Percentiles rank a stretch among this genome's conserved stretches.
These are phyloP conservation scores for Cheilosia grossa DNA, from an alignment of 2,888 invertebrate species.

Conservation along the genomic window DNA sequence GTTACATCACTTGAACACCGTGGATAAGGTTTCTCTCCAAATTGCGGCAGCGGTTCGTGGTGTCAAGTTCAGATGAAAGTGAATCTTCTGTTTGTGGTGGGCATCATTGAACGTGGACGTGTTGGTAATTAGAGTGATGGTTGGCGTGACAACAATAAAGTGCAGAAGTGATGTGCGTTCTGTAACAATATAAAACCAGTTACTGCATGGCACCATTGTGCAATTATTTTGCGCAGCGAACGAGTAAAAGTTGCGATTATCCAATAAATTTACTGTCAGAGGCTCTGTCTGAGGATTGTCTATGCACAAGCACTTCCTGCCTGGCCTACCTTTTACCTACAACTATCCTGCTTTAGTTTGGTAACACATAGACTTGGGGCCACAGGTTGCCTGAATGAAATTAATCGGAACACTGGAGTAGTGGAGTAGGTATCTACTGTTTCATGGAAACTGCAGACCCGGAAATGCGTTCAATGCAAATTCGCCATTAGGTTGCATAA, in stretches of 20 bases:
- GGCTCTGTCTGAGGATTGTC: conserved; percentile 52
- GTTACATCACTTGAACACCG: conserved; percentile 47
- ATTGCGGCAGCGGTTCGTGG: conserved; percentile 33
- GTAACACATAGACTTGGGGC: background rate
- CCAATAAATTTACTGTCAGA: conserved; percentile 40
- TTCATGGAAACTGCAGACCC: background rate
- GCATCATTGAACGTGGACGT: conserved; percentile 8
- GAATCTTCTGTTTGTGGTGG: conserved; percentile 20
- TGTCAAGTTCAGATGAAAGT: conserved; percentile 67
- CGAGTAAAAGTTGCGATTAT: conserved; percentile 41
- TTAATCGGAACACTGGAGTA: conserved; percentile 51
- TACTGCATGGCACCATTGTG: conserved; percentile 3
- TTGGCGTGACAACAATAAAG: conserved; percentile 5
- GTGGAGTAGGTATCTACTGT: conserved; percentile 5
- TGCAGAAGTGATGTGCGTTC: background rate
- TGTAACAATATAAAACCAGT: conserved; percentile 12
- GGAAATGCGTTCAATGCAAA: conserved; percentile 44
- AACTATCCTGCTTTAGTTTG: conserved; percentile 23
- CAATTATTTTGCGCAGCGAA: conserved; percentile 23
- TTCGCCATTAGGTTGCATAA: conserved; percentile 39
- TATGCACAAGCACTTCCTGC: conserved; percentile 59
- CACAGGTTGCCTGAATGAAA: conserved; percentile 24
- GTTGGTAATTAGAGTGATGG: conserved; percentile 5
- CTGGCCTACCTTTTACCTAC: background rate
- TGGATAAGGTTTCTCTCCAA: conserved; percentile 32